These are phyloP conservation scores for Gerosis bhagava DNA, from an alignment of 2,888 invertebrate genomes.

Conservation along the genomic window DNA sequence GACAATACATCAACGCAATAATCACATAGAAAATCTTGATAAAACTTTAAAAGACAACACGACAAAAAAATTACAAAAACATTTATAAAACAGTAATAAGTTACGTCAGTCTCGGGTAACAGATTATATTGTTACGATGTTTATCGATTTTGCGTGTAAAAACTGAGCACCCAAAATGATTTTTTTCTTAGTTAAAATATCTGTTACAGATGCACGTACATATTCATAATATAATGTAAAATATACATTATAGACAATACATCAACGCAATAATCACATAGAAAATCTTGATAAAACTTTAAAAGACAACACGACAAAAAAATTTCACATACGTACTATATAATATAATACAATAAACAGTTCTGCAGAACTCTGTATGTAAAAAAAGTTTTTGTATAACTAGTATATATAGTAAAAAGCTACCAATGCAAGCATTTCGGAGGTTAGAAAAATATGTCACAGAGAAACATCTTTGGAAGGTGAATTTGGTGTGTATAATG, in stretches of 20 bases:
- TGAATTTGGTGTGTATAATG: too few species aligned
- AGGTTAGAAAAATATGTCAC: slow-evolving; percentile 20
- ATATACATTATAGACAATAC: slow-evolving; percentile 18
- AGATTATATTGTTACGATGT: slow-evolving; percentile 12
- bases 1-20: slow-evolving; percentile 15
- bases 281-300: slow-evolving; percentile 25
- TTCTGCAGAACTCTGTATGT: slow-evolving; percentile 13
- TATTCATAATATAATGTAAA: too few species aligned
- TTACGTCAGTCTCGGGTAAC: slow-evolving; percentile 25
- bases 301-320: slow-evolving; percentile 21
- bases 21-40: slow-evolving; percentile 23
- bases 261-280: slow-evolving; percentile 16
- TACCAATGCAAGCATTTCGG: slow-evolving; percentile 4
- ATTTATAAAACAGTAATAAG: slow-evolving; percentile 22
- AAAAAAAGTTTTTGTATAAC: too few species aligned
- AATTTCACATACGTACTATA: slow-evolving; percentile 3
- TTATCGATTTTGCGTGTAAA: slow-evolving; percentile 9
- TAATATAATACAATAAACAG: slow-evolving; percentile 9
- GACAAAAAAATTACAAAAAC: slow-evolving; percentile 19
- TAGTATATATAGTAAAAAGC: slow-evolving; percentile 1
- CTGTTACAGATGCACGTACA: too few species aligned
- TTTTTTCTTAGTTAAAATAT: too few species aligned
- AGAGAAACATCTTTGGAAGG: too few species aligned
- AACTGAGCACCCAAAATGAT: slow-evolving; percentile 21
- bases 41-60: slow-evolving; percentile 22